Conservation (phyloP, 2,113 vertebrate species). For the Eulacestoma nigropectus region DNA sequence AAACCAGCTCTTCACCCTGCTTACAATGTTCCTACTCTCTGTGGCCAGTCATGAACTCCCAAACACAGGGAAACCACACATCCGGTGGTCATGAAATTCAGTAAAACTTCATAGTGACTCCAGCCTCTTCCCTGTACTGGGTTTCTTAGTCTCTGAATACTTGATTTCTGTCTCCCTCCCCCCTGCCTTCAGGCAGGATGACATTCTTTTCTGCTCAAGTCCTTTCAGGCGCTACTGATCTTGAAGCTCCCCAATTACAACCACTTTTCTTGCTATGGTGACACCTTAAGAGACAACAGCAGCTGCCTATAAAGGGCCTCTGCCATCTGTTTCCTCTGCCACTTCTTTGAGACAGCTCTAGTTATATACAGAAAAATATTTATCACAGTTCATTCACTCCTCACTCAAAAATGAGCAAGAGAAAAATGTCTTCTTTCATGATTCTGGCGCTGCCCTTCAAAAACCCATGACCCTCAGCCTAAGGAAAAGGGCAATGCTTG, state of each 20-base stretch:
- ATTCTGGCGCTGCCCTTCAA: conserved; percentile 30
- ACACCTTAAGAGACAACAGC: conserved; percentile 61
- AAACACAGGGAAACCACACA: background rate
- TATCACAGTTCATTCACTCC: conserved; percentile 53
- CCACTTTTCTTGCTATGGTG: conserved; percentile 36
- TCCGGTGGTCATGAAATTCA: background rate
- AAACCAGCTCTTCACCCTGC: background rate
- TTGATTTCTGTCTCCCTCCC: background rate
- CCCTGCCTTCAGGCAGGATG: background rate
- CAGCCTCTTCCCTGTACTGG: background rate
- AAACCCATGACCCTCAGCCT: conserved; percentile 10
- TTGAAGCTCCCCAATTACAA: conserved; percentile 46
- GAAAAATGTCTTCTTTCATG: conserved; percentile 22
- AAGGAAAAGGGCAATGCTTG: conserved; percentile 14
- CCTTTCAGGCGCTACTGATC: conserved; percentile 13
- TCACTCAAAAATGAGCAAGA: conserved; percentile 45
- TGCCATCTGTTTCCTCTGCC: conserved; percentile 54
- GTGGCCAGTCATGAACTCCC: background rate
- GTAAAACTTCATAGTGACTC: background rate
- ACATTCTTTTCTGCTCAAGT: background rate
- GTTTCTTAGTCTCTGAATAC: background rate
- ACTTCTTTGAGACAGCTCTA: conserved; percentile 41
- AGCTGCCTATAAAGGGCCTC: conserved; percentile 55
- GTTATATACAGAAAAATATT: conserved; percentile 51
- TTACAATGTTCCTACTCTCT: background rate